phyloP scores from a whole-genome alignment of 2,888 invertebrate genomes.

The Aethes cnicana region DNA sequence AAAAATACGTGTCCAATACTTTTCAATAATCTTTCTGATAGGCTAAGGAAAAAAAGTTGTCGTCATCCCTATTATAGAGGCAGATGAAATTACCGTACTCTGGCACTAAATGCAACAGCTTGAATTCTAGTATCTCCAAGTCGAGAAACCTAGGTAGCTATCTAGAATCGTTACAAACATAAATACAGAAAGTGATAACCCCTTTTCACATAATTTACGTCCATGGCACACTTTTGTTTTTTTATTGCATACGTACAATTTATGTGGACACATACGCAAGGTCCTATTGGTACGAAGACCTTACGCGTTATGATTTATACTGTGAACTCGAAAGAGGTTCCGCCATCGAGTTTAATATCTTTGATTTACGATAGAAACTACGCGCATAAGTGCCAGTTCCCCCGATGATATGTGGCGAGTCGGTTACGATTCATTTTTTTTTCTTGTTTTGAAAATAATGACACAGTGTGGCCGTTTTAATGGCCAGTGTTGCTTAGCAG shows the following conservation, averaged over 20 bases:
- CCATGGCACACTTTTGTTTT: slow-evolving; percentile 26
- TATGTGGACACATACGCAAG: slow-evolving; percentile 67
- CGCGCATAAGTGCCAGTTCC: slow-evolving; percentile 76
- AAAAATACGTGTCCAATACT: no score
- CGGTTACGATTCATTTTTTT: slow-evolving; percentile 73
- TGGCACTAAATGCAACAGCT: no score
- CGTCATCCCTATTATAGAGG: no score
- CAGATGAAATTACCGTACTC: no score
- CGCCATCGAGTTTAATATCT: slow-evolving; percentile 81
- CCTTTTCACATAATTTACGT: slow-evolving; percentile 27
- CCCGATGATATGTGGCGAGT: slow-evolving; percentile 75
- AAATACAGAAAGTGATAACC: slow-evolving; percentile 8
- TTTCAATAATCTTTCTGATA: no score
- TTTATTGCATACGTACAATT: slow-evolving; percentile 51
- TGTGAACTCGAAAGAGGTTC: slow-evolving; percentile 81
- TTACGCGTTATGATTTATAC: slow-evolving; percentile 78
- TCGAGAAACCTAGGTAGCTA: no score
- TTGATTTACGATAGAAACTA: slow-evolving; percentile 82
- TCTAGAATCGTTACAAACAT: slow-evolving; percentile 4
- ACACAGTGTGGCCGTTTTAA: slow-evolving; percentile 76
- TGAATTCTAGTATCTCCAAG: no score
- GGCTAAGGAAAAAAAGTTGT: no score
- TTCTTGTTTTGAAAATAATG: slow-evolving; percentile 74
- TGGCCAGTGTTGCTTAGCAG: slow-evolving; percentile 51
- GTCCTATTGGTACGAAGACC: slow-evolving; percentile 71